Percentiles rank a stretch among this genome's conserved stretches.
phyloP scores from a whole-genome alignment of 1,140 invertebrate species.

The Drosophila punjabiensis region DNA sequence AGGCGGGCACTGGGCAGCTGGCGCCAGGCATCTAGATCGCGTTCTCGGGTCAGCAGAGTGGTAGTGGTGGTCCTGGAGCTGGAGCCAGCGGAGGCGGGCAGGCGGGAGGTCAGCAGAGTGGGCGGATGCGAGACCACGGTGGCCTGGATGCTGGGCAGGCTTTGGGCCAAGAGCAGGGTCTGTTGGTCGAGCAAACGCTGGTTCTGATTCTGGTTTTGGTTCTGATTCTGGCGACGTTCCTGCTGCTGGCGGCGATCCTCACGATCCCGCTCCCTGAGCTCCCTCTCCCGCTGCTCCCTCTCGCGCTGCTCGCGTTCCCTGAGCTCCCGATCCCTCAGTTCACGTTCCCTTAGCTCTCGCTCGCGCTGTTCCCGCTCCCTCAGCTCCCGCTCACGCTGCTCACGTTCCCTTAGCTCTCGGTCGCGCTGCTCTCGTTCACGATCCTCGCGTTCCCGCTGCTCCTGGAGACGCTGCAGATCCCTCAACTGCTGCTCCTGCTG shows the following conservation, averaged over 20 bases:
- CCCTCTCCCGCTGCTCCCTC: slow-evolving; percentile 30
- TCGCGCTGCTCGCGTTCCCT: slow-evolving; percentile 37
- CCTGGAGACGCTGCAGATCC: slow-evolving; percentile 56
- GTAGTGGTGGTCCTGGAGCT: slow-evolving; percentile 31
- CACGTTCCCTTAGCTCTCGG: slow-evolving; percentile 34
- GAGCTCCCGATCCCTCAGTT: slow-evolving; percentile 27
- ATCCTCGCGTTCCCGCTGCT: slow-evolving; percentile 53
- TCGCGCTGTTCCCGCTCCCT: slow-evolving; percentile 28
- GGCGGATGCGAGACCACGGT: slow-evolving; percentile 76
- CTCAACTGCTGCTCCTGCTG: slow-evolving; percentile 76
- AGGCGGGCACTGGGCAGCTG: slow-evolving; percentile 65
- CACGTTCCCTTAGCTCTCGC: slow-evolving; percentile 20
- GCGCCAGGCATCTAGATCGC: slow-evolving; percentile 70
- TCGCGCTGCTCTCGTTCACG: slow-evolving; percentile 50
- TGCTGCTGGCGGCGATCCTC: slow-evolving; percentile 49
- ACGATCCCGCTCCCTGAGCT: slow-evolving; percentile 25
- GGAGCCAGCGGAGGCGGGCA: slow-evolving; percentile 19
- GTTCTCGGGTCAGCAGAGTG: slow-evolving; percentile 57
- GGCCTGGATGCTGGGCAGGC: slow-evolving; percentile 71
- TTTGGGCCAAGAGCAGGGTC: slow-evolving; percentile 57
- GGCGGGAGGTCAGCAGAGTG: slow-evolving; percentile 61
- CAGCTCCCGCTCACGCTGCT: slow-evolving; percentile 41
- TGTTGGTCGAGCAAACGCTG: slow-evolving; percentile 71
- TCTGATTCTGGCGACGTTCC: slow-evolving; percentile 31
- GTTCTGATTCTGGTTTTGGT: slow-evolving; percentile 37